Base-by-base conservation (phyloP, 2,888 invertebrate genomes). In the Lordiphosa fenestrarum region DNA sequence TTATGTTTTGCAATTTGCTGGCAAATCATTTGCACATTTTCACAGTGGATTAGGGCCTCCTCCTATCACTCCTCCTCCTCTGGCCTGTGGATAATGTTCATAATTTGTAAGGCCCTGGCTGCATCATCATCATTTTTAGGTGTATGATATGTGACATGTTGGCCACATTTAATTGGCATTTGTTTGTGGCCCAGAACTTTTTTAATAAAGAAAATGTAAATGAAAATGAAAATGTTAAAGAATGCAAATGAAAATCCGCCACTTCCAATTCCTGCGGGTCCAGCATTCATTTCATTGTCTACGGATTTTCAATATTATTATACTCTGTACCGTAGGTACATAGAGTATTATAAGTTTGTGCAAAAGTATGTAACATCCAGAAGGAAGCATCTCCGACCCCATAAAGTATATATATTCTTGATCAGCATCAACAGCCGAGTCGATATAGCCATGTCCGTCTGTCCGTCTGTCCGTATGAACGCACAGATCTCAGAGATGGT, bases 251-350 rank as follows among this genome's bases (percentile, higher is more conserved):
- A 69, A 68, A 55, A 60, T 60, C 48, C 40, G 69, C 37, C 60
- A 57, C 59, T 67, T 55, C 46, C 55, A 64, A 62, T 61, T 66
- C 66, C 51, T 71, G 57, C 66, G 71, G 73, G 66, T 53, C 52
- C 46, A 53, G 25, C 66, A 42, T 66, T 51, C 56, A 84, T 77
- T 74, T 78, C 56, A 84, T 81, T 77, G 82, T 77, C 77, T 83
- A 80, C 71, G 83, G 76, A 69, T 78, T 84, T 84, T 78, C 84
- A 77, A 81, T 78, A 78, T 78, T 76, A 84, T 81, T 81, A n/a
- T n/a, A n/a, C n/a, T n/a, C n/a, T n/a, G n/a, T n/a, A n/a, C n/a
- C n/a, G n/a, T n/a, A n/a, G n/a, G n/a, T n/a, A n/a, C n/a, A n/a
- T n/a, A n/a, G n/a, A n/a, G n/a, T n/a, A n/a, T n/a, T n/a, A n/a